Evolutionary conservation across 2,113 vertebrate species (phyloP).

Genomic region (Seriola aureovittata): DNA sequence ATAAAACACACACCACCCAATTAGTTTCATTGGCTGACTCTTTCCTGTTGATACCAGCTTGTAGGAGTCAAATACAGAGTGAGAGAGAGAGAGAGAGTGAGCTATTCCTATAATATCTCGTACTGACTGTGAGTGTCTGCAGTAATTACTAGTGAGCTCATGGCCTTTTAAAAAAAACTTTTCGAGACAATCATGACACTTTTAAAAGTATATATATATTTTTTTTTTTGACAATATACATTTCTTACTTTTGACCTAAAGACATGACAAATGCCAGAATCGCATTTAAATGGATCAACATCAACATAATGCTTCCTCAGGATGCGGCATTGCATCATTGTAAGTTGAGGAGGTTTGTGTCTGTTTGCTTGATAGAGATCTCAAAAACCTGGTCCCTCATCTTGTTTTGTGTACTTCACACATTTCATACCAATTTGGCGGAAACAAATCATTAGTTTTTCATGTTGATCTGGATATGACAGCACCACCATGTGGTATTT

Average conservation of each 20-base stretch:
- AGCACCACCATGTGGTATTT: background rate
- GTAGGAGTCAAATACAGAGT: constrained; percentile 66
- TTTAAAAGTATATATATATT: background rate
- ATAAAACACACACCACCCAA: constrained; percentile 79
- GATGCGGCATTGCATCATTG: background rate
- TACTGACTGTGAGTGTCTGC: constrained; percentile 19
- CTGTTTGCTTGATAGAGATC: background rate
- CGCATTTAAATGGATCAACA: background rate
- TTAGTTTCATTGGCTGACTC: constrained; percentile 81
- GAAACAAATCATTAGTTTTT: background rate
- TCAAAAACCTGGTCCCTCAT: no score
- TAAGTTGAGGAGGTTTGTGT: background rate
- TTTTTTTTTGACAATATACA: background rate
- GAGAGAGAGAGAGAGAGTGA: constrained; percentile 40
- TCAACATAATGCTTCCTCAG: background rate
- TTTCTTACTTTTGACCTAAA: background rate
- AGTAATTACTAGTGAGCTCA: constrained; percentile 45
- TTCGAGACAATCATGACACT: constrained; percentile 3
- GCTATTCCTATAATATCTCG: constrained; percentile 39
- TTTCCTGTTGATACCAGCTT: constrained; percentile 82
- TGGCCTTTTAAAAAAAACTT: constrained; percentile 39
- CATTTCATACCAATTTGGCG: background rate
- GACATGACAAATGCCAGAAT: background rate
- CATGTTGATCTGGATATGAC: background rate
- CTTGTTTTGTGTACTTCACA: background rate